These are phyloP conservation scores for Okapia johnstoni DNA, from an alignment of 2,113 vertebrate species.

Conservation along the genomic window DNA sequence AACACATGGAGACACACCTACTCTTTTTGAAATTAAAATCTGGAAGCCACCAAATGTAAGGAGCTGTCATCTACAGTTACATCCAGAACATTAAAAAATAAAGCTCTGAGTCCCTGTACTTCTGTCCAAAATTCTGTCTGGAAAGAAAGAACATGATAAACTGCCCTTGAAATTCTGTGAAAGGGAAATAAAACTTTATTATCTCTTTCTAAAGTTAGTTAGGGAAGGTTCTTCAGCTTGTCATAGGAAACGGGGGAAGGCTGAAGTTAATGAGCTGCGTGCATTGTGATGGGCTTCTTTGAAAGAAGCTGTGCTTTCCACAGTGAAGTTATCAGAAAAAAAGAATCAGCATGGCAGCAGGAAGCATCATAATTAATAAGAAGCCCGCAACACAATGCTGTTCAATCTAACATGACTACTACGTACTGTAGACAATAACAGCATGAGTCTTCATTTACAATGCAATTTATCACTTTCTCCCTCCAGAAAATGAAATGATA, in stretches of 20 bases:
- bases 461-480: constrained; percentile 55
- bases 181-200: constrained; percentile 80
- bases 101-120: not conserved
- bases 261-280: constrained; percentile 79
- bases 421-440: constrained; percentile 64
- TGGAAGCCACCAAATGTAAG: not conserved
- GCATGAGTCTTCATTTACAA: constrained; percentile 66
- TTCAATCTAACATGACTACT: constrained; percentile 75
- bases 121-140: constrained; percentile 55
- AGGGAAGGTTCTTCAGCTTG: constrained; percentile 58
- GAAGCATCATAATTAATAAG: constrained; percentile 77
- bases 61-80: not conserved
- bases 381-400: constrained; percentile 51
- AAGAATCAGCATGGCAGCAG: constrained; percentile 56
- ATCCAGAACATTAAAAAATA: constrained; percentile 4
- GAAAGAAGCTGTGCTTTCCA: constrained; percentile 69
- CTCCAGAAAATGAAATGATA: constrained; percentile 68
- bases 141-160: constrained; percentile 60
- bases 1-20: not conserved
- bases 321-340: constrained; percentile 53
- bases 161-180: constrained; percentile 57
- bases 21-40: not conserved
- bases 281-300: constrained; percentile 48
- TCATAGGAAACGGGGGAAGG: constrained; percentile 70
- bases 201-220: constrained; percentile 72